Conservation (phyloP, 2,113 vertebrate genomes). For the Crotalus horridus region DNA sequence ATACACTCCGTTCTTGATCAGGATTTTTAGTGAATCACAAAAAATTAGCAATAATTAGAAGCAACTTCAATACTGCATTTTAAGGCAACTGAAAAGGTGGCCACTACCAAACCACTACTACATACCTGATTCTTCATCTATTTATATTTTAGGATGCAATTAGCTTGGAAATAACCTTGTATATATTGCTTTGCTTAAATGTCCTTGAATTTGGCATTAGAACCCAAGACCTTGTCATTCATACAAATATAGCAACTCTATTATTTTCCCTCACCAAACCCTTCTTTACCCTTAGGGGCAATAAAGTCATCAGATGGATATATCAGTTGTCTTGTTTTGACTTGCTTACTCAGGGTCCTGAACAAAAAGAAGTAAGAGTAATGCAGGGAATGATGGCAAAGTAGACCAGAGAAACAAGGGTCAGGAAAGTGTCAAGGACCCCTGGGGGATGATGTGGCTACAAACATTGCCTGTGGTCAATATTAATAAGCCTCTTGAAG, state of each 20-base stretch:
- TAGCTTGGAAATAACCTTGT: conserved; percentile 71
- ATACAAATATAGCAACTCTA: conserved; percentile 61
- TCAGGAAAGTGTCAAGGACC: conserved; percentile 65
- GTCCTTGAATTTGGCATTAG: conserved; percentile 76
- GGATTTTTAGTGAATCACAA: not conserved
- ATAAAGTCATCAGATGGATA: conserved; percentile 71
- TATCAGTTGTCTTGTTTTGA: conserved; percentile 63
- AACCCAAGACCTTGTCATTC: conserved; percentile 58
- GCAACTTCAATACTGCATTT: conserved; percentile 23
- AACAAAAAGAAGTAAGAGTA: conserved; percentile 34
- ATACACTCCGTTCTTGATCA: not conserved
- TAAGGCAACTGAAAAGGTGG: not conserved
- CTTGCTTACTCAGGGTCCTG: conserved; percentile 60
- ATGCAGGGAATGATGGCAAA: not conserved
- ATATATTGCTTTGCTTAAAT: conserved; percentile 66
- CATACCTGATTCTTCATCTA: conserved; percentile 39
- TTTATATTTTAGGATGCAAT: conserved; percentile 44
- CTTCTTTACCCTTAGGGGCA: conserved; percentile 58
- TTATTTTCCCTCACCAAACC: conserved; percentile 59
- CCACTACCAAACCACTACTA: conserved; percentile 41
- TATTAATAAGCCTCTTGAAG: conserved; percentile 41
- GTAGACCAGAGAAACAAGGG: not conserved
- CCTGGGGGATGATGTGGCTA: not conserved
- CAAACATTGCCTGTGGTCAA: conserved; percentile 38
- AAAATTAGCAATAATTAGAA: not conserved